Evolutionary conservation across 2,113 vertebrate genomes (phyloP).

Genomic region (Lophochroa leadbeateri): DNA sequence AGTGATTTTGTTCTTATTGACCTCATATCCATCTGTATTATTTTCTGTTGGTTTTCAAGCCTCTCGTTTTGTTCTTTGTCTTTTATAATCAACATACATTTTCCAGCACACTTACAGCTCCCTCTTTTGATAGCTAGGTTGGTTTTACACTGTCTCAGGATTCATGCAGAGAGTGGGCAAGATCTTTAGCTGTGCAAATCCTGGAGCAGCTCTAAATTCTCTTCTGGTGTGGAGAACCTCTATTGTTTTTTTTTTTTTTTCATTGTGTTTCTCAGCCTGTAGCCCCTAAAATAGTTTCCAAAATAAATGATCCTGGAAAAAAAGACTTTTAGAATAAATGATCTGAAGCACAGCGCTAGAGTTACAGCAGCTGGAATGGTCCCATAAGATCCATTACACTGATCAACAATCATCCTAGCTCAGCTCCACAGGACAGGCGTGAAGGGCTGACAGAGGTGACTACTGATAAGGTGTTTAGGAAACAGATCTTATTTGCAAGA

Average conservation of each 20-base stretch:
- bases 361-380: neutral
- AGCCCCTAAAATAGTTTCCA: neutral
- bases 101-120: neutral
- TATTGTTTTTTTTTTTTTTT: neutral
- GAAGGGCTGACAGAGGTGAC: neutral
- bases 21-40: neutral
- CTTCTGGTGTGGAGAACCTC: neutral
- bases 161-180: neutral
- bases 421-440: neutral
- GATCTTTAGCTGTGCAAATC: neutral
- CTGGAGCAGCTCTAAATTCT: neutral
- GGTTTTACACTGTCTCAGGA: neutral
- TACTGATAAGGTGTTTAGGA: neutral
- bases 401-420: neutral
- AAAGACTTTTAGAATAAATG: neutral
- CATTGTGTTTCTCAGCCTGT: neutral
- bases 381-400: neutral
- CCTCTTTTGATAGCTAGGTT: neutral
- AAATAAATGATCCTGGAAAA: conserved; percentile 35
- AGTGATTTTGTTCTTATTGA: neutral
- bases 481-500: neutral
- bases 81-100: neutral
- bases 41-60: neutral
- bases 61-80: neutral
- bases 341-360: neutral